A percentile compares a stretch with the other conserved stretches of the same genome.
phyloP scores from a whole-genome alignment of 2,797 vertebrate species.

The Antrozous pallidus region DNA sequence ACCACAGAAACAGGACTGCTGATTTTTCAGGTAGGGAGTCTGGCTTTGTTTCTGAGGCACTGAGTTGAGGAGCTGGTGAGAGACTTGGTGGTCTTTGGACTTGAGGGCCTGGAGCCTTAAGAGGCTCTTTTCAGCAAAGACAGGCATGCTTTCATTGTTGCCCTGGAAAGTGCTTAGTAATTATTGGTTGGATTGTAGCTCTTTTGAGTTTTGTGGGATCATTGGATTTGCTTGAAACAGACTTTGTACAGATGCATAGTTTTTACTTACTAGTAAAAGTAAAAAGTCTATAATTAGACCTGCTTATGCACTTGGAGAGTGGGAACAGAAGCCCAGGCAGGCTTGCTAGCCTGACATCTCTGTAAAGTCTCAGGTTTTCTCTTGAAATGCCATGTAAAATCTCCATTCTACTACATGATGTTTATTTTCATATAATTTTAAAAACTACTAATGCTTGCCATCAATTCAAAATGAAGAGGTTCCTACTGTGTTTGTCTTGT shows the following conservation, averaged over 20 bases:
- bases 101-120: not conserved
- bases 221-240: constrained; percentile 53
- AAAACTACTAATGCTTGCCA: not conserved
- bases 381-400: not conserved
- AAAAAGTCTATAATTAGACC: constrained; percentile 2
- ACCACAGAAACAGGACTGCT: not conserved
- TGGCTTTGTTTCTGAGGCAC: not conserved
- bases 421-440: not conserved
- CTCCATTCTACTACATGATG: not conserved
- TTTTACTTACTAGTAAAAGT: constrained; percentile 24
- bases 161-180: constrained; percentile 45
- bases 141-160: constrained; percentile 44
- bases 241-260: constrained; percentile 26
- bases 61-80: not conserved
- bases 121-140: constrained; percentile 19
- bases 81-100: not conserved
- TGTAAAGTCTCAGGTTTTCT: not conserved
- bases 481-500: not conserved
- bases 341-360: not conserved
- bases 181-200: constrained; percentile 50
- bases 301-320: not conserved
- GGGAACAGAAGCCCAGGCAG: not conserved
- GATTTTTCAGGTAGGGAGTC: not conserved
- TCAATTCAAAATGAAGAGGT: not conserved
- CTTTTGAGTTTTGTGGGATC: constrained; percentile 52